Base-by-base conservation (phyloP, 2,113 vertebrate species). In the Scartelaos histophorus region DNA sequence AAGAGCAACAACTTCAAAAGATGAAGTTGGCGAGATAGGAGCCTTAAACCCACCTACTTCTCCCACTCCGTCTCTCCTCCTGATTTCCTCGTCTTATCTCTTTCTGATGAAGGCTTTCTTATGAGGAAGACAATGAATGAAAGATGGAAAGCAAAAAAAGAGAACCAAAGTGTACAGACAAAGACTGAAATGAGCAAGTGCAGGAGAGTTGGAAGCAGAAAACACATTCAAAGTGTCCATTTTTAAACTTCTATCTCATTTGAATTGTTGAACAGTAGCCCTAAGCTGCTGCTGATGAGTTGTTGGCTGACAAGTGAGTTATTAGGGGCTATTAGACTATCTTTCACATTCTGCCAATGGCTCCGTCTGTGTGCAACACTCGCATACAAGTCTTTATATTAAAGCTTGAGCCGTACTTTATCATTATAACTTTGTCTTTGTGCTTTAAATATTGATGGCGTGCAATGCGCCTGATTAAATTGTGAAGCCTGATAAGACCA, bases 1-100 rank as follows among this genome's bases (percentile, higher is more conserved):
- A 86, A 87, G 83, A 89, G 88, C 82, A 85, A 79, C 81, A 83
- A 86, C 92, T 92, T 94, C 90, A 93, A 93, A 64, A 93, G 92
- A 89, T 85, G 45, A 54, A 85, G 84, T 87, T 93, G 89, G 90
- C 87, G 87, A 90, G 91, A 91, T 93, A 89, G 87, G 60, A 81
- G 82, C 85, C 89, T 92, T 91, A 89, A 77, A 86, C 74, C 51
- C 82, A 82, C 84, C 80, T 78, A 72, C 62, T 76, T 24, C 66
- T 62, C 73, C 61, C 66, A 71, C 74, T 61, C 68, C 69, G 34
- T 12, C 76, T 82, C 79, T 45, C 51, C 78, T 78, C 53, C 69
- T 77, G 71, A 80, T 80, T 82, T 86, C 53, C 76, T 75, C 72
- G 51, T 88, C 89, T 83, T 91, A 87, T 91, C 85, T 69, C 49